Percentiles rank a stretch among this genome's conserved stretches.
These are phyloP conservation scores for Pitta sordida DNA, from an alignment of 2,113 vertebrate species.

Conservation along the genomic window DNA sequence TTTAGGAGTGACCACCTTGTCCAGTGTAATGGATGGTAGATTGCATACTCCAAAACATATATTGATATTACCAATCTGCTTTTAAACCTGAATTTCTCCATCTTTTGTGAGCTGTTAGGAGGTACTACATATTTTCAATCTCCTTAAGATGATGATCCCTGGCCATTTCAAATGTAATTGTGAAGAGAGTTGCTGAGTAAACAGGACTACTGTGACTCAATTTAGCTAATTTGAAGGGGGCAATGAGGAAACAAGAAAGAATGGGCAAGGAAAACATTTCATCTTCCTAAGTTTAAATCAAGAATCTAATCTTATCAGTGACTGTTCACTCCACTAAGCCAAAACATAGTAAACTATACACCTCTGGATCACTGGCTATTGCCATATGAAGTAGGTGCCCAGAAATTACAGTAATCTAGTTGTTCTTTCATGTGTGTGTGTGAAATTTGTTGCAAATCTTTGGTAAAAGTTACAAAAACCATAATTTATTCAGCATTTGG, in stretches of 20 bases:
- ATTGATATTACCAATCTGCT: neutral
- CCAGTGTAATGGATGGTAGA: neutral
- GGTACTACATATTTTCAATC: neutral
- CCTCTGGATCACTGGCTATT: neutral
- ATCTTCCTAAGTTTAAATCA: slow-evolving; percentile 1
- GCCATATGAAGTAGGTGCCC: neutral
- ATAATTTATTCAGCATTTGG: neutral
- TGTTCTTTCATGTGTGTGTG: neutral
- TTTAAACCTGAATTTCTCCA: neutral
- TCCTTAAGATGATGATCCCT: neutral
- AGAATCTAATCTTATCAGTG: neutral
- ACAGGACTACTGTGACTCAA: neutral
- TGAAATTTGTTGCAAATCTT: neutral
- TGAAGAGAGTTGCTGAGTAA: neutral
- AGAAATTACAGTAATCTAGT: neutral
- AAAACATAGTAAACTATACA: neutral
- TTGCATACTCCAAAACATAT: neutral
- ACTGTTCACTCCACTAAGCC: neutral
- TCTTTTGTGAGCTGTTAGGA: neutral
- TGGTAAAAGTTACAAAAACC: neutral
- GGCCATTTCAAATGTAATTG: neutral
- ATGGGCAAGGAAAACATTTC: neutral
- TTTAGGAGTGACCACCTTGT: neutral
- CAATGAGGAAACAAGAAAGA: neutral
- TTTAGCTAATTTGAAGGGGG: neutral